These are phyloP conservation scores for Anas georgica DNA, from an alignment of 2,797 vertebrate species.

Conservation along the genomic window DNA sequence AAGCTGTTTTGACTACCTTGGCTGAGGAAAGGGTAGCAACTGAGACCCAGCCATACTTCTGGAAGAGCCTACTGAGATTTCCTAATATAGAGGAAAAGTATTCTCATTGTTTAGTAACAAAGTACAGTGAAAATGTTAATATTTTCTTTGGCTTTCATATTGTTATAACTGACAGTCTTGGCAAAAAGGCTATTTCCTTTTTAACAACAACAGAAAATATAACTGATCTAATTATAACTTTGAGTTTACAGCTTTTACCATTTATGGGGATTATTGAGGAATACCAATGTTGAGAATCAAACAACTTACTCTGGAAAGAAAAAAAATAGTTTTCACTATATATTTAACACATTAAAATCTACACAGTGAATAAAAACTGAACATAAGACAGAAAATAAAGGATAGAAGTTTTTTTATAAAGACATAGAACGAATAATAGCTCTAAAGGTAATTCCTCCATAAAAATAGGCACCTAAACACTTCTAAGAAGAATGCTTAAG, in stretches of 20 bases:
- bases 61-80: conserved; percentile 34
- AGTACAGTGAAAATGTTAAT: conserved; percentile 67
- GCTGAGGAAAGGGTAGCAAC: neutral
- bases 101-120: conserved; percentile 66
- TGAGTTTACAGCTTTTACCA: conserved; percentile 62
- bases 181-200: conserved; percentile 67
- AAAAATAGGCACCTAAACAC: neutral
- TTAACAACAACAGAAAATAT: conserved; percentile 65
- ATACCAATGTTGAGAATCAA: conserved; percentile 37
- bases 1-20: neutral
- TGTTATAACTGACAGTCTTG: conserved; percentile 74
- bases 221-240: conserved; percentile 76
- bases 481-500: neutral
- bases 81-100: conserved; percentile 47
- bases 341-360: conserved; percentile 2
- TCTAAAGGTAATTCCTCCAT: neutral
- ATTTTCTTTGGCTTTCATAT: conserved; percentile 71
- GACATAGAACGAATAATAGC: neutral
- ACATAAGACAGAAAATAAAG: neutral
- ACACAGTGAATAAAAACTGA: neutral
- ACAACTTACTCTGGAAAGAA: conserved; percentile 33
- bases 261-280: conserved; percentile 60
- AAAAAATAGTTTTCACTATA: neutral
- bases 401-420: neutral
- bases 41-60: conserved; percentile 13